Evolutionary conservation across 1,140 invertebrate genomes (phyloP), one percentile per base, ranked within the genome.

Genomic region (Physella acuta): DNA sequence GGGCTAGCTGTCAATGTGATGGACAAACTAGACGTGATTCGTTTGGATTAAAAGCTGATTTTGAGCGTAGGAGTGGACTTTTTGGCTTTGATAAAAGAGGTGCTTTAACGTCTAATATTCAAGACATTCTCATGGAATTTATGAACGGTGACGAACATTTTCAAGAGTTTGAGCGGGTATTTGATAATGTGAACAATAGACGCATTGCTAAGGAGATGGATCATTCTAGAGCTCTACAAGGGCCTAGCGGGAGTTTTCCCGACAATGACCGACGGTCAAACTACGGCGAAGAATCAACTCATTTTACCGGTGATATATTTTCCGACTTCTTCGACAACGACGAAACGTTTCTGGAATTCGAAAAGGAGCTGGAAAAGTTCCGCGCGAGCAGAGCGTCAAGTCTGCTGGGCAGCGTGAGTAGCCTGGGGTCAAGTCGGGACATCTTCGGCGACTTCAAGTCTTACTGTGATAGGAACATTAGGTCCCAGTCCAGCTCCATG

Each of bases 241-340:
- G 33, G 36, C 20, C 53, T 3, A 37, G n/a, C 4, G 5, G 5
- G 53, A 8, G 8, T 11, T 14, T 5, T 11, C 53, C 28, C 20
- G 62, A 53, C 1, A 33, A 3, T 8, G 28, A 20, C 17, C 49
- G 30, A 3, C 8, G 26, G 30, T 5, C 28, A 30, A 55, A 30
- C 24, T 30, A 55, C 28, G 8, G 5, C 5, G 53, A 8, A 11
- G 8, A 20, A 11, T 44, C 39, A 11, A 20, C 8, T 8, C 53
- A 55, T 8, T 8, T 8, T 24, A 5, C 11, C 24, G 53, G 53
- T 14, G 79, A 82, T 56, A 69, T 73, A 20, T 82, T 82, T 70
- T 51, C 73, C 24, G 81, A 82, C 51, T 82, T 82, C 66, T 82
- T 82, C 71, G 73, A 81, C 62, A 78, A 81, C 72, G 81, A 82